Evolutionary conservation across 2,113 vertebrate genomes (phyloP), one percentile per base, ranked within the genome.

Genomic region (Chitala chitala): DNA sequence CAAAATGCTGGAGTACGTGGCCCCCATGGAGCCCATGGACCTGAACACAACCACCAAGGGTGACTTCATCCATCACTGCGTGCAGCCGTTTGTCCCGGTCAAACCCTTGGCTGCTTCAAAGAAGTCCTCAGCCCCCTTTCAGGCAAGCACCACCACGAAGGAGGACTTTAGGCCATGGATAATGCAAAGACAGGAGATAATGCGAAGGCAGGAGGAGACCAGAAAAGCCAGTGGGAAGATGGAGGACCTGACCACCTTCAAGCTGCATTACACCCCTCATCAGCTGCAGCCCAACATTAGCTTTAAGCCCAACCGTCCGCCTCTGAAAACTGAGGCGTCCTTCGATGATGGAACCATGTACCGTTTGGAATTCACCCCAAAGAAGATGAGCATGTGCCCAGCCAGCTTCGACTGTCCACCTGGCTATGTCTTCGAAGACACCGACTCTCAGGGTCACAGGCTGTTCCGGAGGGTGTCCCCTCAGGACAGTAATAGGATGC

Each of bases 101-200:
- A 89, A 81, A 75, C 91, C 92, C 0, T 51, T 77, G 63, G 80
- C 81, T 54, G 81, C 53, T 10, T 38, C 72, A 36, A 83, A 71
- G 33, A 87, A 10, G 74, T 82, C 0, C 69, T 76, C 8, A 2
- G 78, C 7, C n/a, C 90, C 90, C 72, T 95, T 95, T 74, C 89
- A 91, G 78, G 90, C 86, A 3, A 88, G 20, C 75, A 92, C 88
- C 69, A 94, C 93, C 46, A 94, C 73, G 7, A 88, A 83, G 66
- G 92, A 94, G 3, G 89, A 92, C 79, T 95, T 91, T 58, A 90
- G 86, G 74, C 77, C 85, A 0, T 92, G 92, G 93, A 82, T 59
- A 8, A 10, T 6, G 15, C 82, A 78, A 22, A 86, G 58, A 0
- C 89, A 54, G 75, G 82, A 77, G 22, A 78, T 87, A 13, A 79